phyloP scores from a whole-genome alignment of 2,113 vertebrate genomes.

The Bungarus multicinctus region DNA sequence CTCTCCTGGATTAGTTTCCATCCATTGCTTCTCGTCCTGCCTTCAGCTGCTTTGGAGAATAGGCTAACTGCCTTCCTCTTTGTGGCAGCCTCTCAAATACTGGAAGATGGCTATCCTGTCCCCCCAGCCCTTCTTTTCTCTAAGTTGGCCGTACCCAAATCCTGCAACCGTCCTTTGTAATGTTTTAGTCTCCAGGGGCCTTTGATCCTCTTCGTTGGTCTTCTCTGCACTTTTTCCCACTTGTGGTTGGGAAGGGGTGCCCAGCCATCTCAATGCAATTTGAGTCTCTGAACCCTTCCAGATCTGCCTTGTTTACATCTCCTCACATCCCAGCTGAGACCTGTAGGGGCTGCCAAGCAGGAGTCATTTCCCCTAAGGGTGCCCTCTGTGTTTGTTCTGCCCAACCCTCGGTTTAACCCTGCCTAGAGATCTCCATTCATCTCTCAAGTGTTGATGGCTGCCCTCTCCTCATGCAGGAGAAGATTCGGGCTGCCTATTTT shows the following conservation, averaged over 20 bases:
- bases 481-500: conserved; percentile 62
- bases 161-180: not conserved
- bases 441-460: conserved; percentile 50
- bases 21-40: not conserved
- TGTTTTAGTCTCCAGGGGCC: not conserved
- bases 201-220: not conserved
- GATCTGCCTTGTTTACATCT: not conserved
- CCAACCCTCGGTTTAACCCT: conserved; percentile 58
- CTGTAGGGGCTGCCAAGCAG: conserved; percentile 32
- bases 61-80: not conserved
- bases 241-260: conserved; percentile 45
- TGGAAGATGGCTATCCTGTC: not conserved
- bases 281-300: conserved; percentile 8
- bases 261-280: conserved; percentile 42
- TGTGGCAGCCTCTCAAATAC: not conserved
- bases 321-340: not conserved
- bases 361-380: not conserved
- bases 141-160: not conserved
- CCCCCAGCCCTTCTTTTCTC: not conserved
- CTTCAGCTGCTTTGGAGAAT: not conserved
- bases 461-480: conserved; percentile 52
- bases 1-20: not conserved
- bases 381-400: conserved; percentile 47
- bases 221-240: not conserved
- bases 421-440: conserved; percentile 55